phyloP scores from a whole-genome alignment of 2,888 invertebrate genomes.

The Tipula helvola region DNA sequence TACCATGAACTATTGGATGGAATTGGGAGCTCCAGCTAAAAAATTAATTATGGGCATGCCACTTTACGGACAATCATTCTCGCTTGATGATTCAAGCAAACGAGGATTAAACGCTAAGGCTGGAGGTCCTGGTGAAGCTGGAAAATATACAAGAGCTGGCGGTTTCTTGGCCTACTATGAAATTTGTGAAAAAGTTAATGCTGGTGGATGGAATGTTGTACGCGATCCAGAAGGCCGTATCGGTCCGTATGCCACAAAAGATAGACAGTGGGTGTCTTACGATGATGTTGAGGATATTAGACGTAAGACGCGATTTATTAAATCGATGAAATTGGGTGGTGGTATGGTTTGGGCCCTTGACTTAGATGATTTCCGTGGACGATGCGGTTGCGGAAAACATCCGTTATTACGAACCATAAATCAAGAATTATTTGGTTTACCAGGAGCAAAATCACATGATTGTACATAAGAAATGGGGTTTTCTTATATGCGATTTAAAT shows the following conservation, averaged over 20 bases:
- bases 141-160: slow-evolving; percentile 52
- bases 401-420: slow-evolving; percentile 55
- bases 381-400: slow-evolving; percentile 54
- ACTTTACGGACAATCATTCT: slow-evolving; percentile 64
- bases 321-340: slow-evolving; percentile 49
- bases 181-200: slow-evolving; percentile 49
- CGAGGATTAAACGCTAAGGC: slow-evolving; percentile 45
- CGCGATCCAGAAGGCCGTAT: slow-evolving; percentile 47
- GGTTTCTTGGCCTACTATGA: slow-evolving; percentile 70
- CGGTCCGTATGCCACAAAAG: slow-evolving; percentile 60
- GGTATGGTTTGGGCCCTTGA: slow-evolving; percentile 70
- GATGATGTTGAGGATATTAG: slow-evolving; percentile 54
- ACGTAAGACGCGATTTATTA: slow-evolving; percentile 46
- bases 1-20: slow-evolving; percentile 60
- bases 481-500: background rate
- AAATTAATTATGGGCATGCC: slow-evolving; percentile 66
- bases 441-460: slow-evolving; percentile 33
- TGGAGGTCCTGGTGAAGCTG: slow-evolving; percentile 55
- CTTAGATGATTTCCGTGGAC: slow-evolving; percentile 59
- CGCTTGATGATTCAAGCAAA: slow-evolving; percentile 40
- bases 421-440: slow-evolving; percentile 39
- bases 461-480: slow-evolving; percentile 30
- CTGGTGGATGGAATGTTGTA: slow-evolving; percentile 46
- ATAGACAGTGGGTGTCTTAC: slow-evolving; percentile 69
- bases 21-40: slow-evolving; percentile 46